Evolutionary conservation across 1,140 invertebrate species (phyloP), one percentile per base, ranked within the genome.

Genomic region (Leptopilina clavipes): DNA sequence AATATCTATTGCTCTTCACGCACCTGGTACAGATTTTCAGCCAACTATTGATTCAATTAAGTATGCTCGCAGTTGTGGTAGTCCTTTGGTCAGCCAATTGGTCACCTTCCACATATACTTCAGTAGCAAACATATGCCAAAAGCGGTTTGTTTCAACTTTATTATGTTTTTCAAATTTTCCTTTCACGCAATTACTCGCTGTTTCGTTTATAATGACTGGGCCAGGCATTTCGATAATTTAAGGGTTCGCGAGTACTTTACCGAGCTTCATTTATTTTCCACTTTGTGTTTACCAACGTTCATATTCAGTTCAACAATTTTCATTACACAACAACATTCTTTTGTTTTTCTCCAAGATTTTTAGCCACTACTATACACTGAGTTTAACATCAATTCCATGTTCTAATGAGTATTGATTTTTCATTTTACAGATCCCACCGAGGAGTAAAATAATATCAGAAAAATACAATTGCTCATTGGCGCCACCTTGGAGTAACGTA

Each of bases 61-160:
- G 19, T 94, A 93, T 81, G 84, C 93, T 22, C 89, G 92, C 72
- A 91, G 89, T 76, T 94, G 93, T 81, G 87, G 88, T 44, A 91
- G 92, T 43, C 91, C 91, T 10, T 90, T 96, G 70, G 92, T 97
- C 48, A 91, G 93, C 18, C 93, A 95, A 82, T 93, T 92, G 79
- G 94, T 96, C 83, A 96, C 95, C 74, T 97, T 97, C 89, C 96
- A 97, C 88, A 85, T 97, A 43, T 97, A 96, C 90, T 97, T 97
- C 86, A 95, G 95, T 79, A 93, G 94, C 76, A 95, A 96, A 86
- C 94, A 97, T 87, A 93, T 97, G 84, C 96, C 96, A 70, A 94
- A 93, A 90, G 87, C 91, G 88, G 94, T 95, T 79, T 91, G 91
- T 75, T 74, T 52, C 56, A 19, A 71, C 31, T 10, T 70, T 74